These are phyloP conservation scores for Psilanteris sp. DNA, from an alignment of 1,140 invertebrate species.

Conservation along the genomic window DNA sequence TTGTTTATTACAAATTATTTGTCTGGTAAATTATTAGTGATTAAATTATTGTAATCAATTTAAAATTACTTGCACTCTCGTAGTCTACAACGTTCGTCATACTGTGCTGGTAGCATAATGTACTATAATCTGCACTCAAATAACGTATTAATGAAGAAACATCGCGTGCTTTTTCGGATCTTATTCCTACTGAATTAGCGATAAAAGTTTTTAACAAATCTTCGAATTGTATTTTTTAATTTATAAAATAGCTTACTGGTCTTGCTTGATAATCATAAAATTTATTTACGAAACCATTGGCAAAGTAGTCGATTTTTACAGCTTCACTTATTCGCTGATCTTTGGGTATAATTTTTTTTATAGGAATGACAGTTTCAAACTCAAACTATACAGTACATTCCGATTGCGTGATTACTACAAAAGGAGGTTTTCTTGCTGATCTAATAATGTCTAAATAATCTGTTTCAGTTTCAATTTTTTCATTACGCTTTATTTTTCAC, in stretches of 20 bases:
- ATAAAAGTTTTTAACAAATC: slow-evolving; percentile 19
- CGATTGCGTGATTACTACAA: slow-evolving; percentile 25
- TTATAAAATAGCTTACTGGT: slow-evolving; percentile 9
- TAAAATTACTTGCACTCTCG: too few relatives aligned
- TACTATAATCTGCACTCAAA: too few relatives aligned
- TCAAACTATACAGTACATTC: slow-evolving; percentile 29
- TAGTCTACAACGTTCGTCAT: too few relatives aligned
- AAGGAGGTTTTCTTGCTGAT: slow-evolving; percentile 27
- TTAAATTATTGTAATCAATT: too few relatives aligned
- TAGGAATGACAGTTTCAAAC: slow-evolving; percentile 32
- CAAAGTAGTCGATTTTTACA: slow-evolving; percentile 32
- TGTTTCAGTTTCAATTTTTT: slow-evolving; percentile 54
- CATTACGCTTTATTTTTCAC: slow-evolving; percentile 41
- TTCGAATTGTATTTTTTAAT: slow-evolving; percentile 16
- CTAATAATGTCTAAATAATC: slow-evolving; percentile 53
- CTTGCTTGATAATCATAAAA: slow-evolving; percentile 13
- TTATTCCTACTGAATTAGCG: slow-evolving; percentile 11
- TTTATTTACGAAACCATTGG: slow-evolving; percentile 20
- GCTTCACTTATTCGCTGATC: slow-evolving; percentile 25
- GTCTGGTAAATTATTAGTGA: too few relatives aligned
- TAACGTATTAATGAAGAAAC: slow-evolving; percentile 5
- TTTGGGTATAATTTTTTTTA: slow-evolving; percentile 16
- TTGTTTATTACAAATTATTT: too few relatives aligned
- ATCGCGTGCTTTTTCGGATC: slow-evolving; percentile 18
- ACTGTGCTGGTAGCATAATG: too few relatives aligned